Evolutionary conservation across 2,888 invertebrate genomes (phyloP).

Genomic region (Anthoptus insignis): DNA sequence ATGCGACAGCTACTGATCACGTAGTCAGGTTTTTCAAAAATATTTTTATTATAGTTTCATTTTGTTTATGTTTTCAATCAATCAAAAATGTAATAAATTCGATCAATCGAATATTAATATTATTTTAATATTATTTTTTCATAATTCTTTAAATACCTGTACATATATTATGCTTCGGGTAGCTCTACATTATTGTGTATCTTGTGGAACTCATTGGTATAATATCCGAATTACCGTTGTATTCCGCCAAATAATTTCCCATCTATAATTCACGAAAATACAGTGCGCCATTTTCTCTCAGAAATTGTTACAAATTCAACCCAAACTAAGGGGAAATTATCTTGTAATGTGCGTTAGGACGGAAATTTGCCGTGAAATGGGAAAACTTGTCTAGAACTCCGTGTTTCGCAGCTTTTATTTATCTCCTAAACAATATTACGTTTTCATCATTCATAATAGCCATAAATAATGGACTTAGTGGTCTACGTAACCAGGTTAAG

Average conservation of each 20-base stretch:
- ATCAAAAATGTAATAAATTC: too few relatives aligned
- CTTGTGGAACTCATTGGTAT: background rate
- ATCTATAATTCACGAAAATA: background rate
- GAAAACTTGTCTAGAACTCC: constrained; percentile 18
- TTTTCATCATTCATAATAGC: constrained; percentile 19
- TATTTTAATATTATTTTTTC: too few relatives aligned
- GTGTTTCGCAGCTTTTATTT: constrained; percentile 14
- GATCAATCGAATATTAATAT: too few relatives aligned
- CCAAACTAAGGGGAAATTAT: constrained; percentile 9
- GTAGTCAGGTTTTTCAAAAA: too few relatives aligned
- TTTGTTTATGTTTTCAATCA: too few relatives aligned
- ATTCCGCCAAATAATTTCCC: background rate
- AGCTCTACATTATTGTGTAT: too few relatives aligned
- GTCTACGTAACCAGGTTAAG: background rate
- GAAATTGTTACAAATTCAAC: constrained; percentile 12
- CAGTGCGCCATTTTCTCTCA: constrained; percentile 1
- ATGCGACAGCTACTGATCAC: too few relatives aligned
- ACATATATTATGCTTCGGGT: too few relatives aligned
- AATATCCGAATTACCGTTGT: background rate
- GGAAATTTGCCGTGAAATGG: constrained; percentile 21
- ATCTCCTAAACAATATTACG: constrained; percentile 16
- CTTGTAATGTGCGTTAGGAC: constrained; percentile 11
- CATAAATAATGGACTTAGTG: constrained; percentile 3
- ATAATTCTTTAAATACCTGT: too few relatives aligned
- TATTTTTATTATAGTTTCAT: too few relatives aligned